These are phyloP conservation scores for Yponomeuta evonymella DNA, from an alignment of 2,888 invertebrate species.

Conservation along the genomic window DNA sequence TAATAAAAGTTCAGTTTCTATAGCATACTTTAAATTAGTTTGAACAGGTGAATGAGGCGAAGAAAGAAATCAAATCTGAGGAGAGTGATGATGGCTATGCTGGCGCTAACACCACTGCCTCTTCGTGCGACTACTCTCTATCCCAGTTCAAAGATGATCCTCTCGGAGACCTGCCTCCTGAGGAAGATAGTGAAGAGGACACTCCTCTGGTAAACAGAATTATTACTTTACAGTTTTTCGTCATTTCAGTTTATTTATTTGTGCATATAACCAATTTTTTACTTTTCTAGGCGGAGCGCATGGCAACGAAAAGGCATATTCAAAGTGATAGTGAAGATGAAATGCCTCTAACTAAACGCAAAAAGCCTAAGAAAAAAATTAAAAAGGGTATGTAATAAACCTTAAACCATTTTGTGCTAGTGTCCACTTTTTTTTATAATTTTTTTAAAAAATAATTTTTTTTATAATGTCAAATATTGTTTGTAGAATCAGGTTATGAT, in stretches of 20 bases:
- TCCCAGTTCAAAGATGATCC: slow-evolving; percentile 81
- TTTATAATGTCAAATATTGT: slow-evolving; percentile 1
- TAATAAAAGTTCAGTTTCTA: neutral
- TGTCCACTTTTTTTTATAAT: neutral
- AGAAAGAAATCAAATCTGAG: slow-evolving; percentile 61
- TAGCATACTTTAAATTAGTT: neutral
- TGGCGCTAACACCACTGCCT: slow-evolving; percentile 74
- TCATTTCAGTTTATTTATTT: too few species aligned
- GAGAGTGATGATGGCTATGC: slow-evolving; percentile 56
- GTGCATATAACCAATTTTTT: neutral
- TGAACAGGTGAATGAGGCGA: slow-evolving; percentile 36
- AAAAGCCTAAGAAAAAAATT: slow-evolving; percentile 79
- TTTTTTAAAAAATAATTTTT: too few species aligned
- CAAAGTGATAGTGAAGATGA: slow-evolving; percentile 82
- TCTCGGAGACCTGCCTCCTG: slow-evolving; percentile 56
- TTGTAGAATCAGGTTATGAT: slow-evolving; percentile 70
- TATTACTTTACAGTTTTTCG: too few species aligned
- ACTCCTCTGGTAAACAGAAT: slow-evolving; percentile 79
- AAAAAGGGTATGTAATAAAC: slow-evolving; percentile 64
- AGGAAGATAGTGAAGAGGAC: slow-evolving; percentile 83
- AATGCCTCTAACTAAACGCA: slow-evolving; percentile 81
- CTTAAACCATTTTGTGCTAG: neutral
- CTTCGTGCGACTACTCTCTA: slow-evolving; percentile 83
- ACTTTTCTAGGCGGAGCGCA: slow-evolving; percentile 38
- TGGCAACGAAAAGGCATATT: slow-evolving; percentile 46